phyloP scores from a whole-genome alignment of 2,113 vertebrate genomes.

The Gasterosteus nipponicus region DNA sequence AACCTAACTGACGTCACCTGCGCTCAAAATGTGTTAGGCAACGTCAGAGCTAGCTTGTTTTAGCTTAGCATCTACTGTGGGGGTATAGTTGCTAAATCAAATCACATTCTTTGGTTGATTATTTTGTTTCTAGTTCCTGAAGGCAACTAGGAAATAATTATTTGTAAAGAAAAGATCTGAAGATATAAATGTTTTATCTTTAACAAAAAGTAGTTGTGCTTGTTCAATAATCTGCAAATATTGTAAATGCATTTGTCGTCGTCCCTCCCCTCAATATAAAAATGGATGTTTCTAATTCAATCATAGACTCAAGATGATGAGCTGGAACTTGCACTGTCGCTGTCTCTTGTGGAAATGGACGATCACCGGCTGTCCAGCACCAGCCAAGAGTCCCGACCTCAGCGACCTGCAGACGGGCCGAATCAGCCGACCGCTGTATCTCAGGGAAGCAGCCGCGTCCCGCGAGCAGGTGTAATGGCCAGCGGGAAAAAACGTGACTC shows the following conservation, averaged over 20 bases:
- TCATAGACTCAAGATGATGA: constrained; percentile 70
- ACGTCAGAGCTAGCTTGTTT: neutral
- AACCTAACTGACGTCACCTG: neutral
- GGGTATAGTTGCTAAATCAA: neutral
- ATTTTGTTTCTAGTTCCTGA: neutral
- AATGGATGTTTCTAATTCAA: neutral
- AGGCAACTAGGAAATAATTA: neutral
- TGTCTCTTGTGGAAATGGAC: constrained; percentile 66
- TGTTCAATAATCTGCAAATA: neutral
- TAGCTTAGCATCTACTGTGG: neutral
- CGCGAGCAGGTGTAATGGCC: neutral
- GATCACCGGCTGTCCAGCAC: constrained; percentile 12
- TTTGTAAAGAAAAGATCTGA: neutral
- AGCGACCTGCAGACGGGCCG: neutral
- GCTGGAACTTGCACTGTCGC: constrained; percentile 67
- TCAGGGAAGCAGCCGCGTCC: constrained; percentile 15
- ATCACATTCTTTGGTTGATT: neutral
- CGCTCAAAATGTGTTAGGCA: neutral
- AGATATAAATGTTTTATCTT: too few species aligned
- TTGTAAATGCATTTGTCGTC: too few species aligned
- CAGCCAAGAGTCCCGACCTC: neutral
- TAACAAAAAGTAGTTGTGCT: neutral
- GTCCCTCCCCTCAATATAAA: neutral
- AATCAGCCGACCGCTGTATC: neutral
- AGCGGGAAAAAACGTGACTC: neutral